phyloP scores from a whole-genome alignment of 2,888 invertebrate species.

The Drosophila pseudotakahashii region DNA sequence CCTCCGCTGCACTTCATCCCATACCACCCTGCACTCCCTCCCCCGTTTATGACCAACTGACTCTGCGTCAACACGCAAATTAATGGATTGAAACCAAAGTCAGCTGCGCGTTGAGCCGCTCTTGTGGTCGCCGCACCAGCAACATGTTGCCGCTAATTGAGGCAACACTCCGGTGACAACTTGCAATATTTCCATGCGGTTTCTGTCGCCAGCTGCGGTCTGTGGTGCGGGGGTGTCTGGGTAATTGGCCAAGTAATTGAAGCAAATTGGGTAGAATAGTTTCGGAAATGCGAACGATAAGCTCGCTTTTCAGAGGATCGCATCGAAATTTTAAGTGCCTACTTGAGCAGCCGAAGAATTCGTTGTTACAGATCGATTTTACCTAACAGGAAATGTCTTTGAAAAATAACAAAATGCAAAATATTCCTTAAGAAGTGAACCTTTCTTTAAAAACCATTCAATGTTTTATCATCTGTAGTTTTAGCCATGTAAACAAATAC shows the following conservation, averaged over 20 bases:
- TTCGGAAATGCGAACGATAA: neutral
- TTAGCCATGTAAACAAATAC: no score
- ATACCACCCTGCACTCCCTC: neutral
- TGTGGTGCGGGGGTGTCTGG: constrained; percentile 3
- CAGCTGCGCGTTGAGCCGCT: constrained; percentile 35
- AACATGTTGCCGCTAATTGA: constrained; percentile 65
- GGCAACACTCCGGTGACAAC: constrained; percentile 49
- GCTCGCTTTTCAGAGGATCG: neutral
- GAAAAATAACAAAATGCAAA: no score
- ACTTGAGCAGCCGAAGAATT: neutral
- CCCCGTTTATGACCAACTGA: constrained; percentile 9
- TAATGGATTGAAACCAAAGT: constrained; percentile 59
- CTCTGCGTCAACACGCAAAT: constrained; percentile 59
- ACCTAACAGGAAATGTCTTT: no score
- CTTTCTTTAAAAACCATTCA: no score
- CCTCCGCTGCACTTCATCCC: constrained; percentile 14
- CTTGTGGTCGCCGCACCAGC: constrained; percentile 41
- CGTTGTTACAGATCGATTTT: no score
- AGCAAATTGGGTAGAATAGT: constrained; percentile 18
- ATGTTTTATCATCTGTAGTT: no score
- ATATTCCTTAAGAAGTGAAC: no score
- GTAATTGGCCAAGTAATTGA: constrained; percentile 27
- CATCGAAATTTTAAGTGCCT: neutral
- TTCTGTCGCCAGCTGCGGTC: constrained; percentile 18
- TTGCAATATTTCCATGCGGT: constrained; percentile 36